phyloP scores from a whole-genome alignment of 2,888 invertebrate genomes.

The Morpho achilles region DNA sequence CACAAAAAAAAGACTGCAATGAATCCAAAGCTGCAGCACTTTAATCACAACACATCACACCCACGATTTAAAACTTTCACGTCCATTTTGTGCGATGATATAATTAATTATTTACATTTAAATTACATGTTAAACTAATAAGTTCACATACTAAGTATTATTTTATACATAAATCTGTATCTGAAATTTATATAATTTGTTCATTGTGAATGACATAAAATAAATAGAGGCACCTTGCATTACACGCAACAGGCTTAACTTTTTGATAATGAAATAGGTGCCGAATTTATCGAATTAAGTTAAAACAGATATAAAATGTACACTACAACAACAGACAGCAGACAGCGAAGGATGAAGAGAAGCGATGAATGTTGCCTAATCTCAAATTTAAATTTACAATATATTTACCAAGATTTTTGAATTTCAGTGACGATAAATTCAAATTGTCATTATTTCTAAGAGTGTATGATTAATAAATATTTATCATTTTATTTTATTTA shows the following conservation, averaged over 20 bases:
- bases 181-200: slow-evolving; percentile 29
- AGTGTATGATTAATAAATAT: too few species aligned
- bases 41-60: slow-evolving; percentile 50
- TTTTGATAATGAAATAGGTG: slow-evolving; percentile 22
- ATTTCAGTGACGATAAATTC: too few species aligned
- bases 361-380: slow-evolving; percentile 25
- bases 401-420: too few species aligned
- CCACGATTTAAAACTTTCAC: slow-evolving; percentile 55
- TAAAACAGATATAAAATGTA: slow-evolving; percentile 28
- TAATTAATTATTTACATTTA: slow-evolving; percentile 62
- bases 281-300: slow-evolving; percentile 31
- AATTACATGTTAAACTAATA: slow-evolving; percentile 58
- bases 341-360: slow-evolving; percentile 26
- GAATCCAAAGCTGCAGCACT: slow-evolving; percentile 30
- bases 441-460: too few species aligned
- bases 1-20: slow-evolving; percentile 28
- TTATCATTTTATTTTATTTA: too few species aligned
- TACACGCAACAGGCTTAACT: slow-evolving; percentile 41
- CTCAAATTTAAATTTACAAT: background rate
- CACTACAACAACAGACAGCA: slow-evolving; percentile 28
- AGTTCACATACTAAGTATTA: slow-evolving; percentile 26
- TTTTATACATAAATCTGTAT: slow-evolving; percentile 22
- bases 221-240: slow-evolving; percentile 38
- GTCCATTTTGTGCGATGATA: slow-evolving; percentile 58
- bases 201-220: slow-evolving; percentile 35